These are phyloP conservation scores for Mallateleia sp. DNA, from an alignment of 2,888 invertebrate genomes.

Conservation along the genomic window DNA sequence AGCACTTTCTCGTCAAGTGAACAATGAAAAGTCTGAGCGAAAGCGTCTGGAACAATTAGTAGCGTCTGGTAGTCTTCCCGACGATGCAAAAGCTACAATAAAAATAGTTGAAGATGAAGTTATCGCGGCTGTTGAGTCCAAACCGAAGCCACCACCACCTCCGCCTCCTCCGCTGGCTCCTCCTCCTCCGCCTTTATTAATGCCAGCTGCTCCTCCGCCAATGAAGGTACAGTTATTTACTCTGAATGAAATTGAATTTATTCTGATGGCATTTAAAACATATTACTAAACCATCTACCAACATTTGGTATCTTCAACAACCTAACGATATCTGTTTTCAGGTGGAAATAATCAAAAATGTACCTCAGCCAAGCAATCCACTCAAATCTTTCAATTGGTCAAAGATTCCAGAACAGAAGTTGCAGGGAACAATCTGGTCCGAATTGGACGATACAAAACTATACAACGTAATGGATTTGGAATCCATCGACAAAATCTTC, in stretches of 20 bases:
- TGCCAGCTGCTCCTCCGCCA: conserved; percentile 91
- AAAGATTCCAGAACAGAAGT: conserved; percentile 97
- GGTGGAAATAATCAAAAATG: conserved; percentile 92
- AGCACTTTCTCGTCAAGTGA: conserved; percentile 90
- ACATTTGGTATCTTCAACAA: neutral
- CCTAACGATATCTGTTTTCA: conserved; percentile 55
- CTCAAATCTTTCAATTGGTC: conserved; percentile 99
- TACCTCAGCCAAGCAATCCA: conserved; percentile 97
- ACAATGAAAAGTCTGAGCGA: conserved; percentile 95
- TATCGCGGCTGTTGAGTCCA: conserved; percentile 87
- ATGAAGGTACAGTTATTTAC: conserved; percentile 88
- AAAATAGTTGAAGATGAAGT: conserved; percentile 88
- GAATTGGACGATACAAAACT: conserved; percentile 98
- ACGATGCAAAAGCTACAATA: conserved; percentile 95
- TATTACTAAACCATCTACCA: neutral
- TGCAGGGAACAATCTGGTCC: conserved; percentile 98
- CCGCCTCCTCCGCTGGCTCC: conserved; percentile 91
- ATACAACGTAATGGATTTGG: conserved; percentile 97
- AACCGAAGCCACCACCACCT: conserved; percentile 91
- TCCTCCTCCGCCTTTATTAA: conserved; percentile 92
- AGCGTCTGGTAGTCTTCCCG: conserved; percentile 97
- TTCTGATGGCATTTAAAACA: neutral
- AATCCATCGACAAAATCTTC: conserved; percentile 97
- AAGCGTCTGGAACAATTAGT: conserved; percentile 96
- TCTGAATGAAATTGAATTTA: too few relatives aligned